Evolutionary conservation across 2,113 vertebrate species (phyloP).

Genomic region (Corythaeola cristata): DNA sequence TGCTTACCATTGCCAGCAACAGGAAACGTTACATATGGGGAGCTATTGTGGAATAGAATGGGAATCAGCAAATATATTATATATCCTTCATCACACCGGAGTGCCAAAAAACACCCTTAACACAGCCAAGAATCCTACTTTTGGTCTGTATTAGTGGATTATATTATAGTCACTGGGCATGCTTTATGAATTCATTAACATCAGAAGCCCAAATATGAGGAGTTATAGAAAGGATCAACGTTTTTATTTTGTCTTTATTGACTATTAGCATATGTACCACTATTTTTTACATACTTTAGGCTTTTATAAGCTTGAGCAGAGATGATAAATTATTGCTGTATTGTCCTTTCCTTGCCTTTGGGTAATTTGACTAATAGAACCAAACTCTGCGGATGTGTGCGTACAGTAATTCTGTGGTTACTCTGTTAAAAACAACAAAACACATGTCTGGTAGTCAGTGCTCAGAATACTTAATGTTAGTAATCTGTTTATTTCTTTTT

Average conservation of each 20-base stretch:
- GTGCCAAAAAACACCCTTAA: not conserved
- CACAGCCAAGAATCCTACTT: not conserved
- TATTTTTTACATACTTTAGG: not conserved
- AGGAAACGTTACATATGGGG: not conserved
- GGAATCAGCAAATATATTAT: not conserved
- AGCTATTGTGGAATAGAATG: not conserved
- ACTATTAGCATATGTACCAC: not conserved
- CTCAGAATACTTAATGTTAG: not conserved
- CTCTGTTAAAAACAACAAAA: not conserved
- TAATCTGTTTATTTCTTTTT: not conserved
- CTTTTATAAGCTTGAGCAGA: not conserved
- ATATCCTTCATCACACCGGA: not conserved
- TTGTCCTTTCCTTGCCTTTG: not conserved
- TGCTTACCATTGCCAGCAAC: rapidly evolving
- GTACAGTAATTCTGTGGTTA: not conserved
- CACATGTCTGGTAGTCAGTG: not conserved
- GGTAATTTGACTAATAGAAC: not conserved
- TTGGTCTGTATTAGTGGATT: not conserved
- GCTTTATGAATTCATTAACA: not conserved
- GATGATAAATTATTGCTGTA: not conserved
- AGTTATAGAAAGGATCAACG: not conserved
- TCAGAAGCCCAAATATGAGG: not conserved
- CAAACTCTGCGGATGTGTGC: not conserved
- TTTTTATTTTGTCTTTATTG: not conserved
- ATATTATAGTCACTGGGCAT: not conserved